These are phyloP conservation scores for Epinotia brunnichana DNA, from an alignment of 2,888 invertebrate genomes.

Conservation along the genomic window DNA sequence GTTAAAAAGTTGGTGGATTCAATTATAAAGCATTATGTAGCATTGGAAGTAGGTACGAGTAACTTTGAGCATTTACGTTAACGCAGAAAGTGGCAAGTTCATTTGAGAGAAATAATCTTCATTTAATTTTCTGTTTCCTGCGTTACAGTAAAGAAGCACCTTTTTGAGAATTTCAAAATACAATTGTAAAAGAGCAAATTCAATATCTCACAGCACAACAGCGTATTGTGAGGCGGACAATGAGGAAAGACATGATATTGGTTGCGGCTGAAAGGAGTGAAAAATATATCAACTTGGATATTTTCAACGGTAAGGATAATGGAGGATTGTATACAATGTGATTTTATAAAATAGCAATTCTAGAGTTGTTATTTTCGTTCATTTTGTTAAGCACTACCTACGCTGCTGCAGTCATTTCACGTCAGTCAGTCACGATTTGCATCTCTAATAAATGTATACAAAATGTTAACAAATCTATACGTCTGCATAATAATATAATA, in stretches of 20 bases:
- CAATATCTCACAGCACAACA: conserved; percentile 44
- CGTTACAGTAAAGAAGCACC: conserved; percentile 1
- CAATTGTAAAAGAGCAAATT: conserved; percentile 40
- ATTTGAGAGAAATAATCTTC: not conserved
- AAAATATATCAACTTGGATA: conserved; percentile 39
- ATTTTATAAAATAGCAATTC: conserved; percentile 34
- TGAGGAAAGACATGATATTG: conserved; percentile 47
- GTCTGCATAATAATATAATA: not conserved
- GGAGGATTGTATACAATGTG: conserved; percentile 34
- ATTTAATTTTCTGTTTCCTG: conserved; percentile 14
- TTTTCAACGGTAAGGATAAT: conserved; percentile 37
- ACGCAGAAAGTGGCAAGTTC: not conserved
- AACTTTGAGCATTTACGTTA: not conserved
- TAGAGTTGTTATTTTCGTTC: not conserved
- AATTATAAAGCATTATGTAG: not conserved
- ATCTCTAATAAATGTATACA: no score
- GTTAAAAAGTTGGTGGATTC: not conserved
- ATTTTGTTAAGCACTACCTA: no score
- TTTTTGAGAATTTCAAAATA: conserved; percentile 32
- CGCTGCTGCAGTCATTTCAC: no score
- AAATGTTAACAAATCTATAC: not conserved
- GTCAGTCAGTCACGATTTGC: no score
- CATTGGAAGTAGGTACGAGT: not conserved
- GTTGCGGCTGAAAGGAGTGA: conserved; percentile 40
- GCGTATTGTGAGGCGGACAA: conserved; percentile 46